Evolutionary conservation across 1,140 invertebrate genomes (phyloP).

Genomic region (Drosophila sp.): DNA sequence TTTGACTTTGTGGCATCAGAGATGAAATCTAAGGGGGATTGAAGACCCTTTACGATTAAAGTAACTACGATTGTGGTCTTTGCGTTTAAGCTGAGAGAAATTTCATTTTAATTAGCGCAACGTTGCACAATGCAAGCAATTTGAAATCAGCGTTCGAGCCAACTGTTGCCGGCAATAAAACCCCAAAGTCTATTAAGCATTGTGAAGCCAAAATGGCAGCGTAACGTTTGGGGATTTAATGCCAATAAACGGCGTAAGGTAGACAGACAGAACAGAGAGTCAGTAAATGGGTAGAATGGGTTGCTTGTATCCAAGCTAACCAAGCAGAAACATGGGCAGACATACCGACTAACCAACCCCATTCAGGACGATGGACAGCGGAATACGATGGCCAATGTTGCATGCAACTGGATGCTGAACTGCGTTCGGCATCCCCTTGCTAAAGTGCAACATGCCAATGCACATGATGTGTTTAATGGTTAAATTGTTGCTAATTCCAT

Average conservation of each 20-base stretch:
- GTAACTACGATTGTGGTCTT: constrained; percentile 5
- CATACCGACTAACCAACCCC: constrained; percentile 2
- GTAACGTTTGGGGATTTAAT: constrained; percentile 61
- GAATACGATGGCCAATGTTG: constrained; percentile 19
- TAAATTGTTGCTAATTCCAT: constrained; percentile 83
- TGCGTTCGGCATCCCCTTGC: constrained; percentile 32
- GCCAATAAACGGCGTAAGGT: constrained; percentile 69
- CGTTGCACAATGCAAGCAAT: constrained; percentile 45
- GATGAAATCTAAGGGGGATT: neutral
- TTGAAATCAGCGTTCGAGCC: constrained; percentile 13
- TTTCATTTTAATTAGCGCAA: constrained; percentile 72
- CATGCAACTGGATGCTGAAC: constrained; percentile 19
- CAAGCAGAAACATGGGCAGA: constrained; percentile 53
- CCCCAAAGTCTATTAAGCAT: constrained; percentile 78
- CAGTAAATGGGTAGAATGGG: constrained; percentile 1
- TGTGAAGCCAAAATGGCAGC: constrained; percentile 69
- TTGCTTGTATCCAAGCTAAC: constrained; percentile 59
- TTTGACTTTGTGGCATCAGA: neutral
- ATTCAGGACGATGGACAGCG: constrained; percentile 10
- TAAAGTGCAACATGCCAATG: constrained; percentile 76
- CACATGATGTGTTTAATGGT: constrained; percentile 83
- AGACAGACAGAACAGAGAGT: constrained; percentile 2
- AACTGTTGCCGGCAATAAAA: constrained; percentile 64
- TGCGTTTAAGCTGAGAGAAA: constrained; percentile 42
- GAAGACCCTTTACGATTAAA: neutral